Percentiles rank a stretch among this genome's conserved stretches.
Evolutionary conservation across 2,797 vertebrate species (phyloP).

Genomic region (Brotula barbata): DNA sequence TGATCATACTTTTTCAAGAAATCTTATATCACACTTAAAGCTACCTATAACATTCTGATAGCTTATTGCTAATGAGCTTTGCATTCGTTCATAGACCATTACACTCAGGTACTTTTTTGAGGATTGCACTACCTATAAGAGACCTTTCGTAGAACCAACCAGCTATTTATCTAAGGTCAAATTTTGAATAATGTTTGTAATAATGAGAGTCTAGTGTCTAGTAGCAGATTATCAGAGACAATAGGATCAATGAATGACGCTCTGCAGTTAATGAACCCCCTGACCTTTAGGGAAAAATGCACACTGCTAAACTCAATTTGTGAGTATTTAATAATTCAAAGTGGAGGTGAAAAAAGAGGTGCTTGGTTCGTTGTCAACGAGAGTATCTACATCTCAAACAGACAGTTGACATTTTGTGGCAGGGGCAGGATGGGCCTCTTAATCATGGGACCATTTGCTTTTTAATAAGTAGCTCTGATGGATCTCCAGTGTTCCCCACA

Average conservation of each 20-base stretch:
- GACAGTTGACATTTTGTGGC: slow-evolving; percentile 79
- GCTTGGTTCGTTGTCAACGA: slow-evolving; percentile 62
- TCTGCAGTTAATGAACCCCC: slow-evolving; percentile 75
- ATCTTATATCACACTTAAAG: slow-evolving; percentile 28
- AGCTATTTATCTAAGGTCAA: slow-evolving; percentile 62
- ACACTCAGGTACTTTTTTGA: background rate
- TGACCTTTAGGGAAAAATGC: slow-evolving; percentile 80
- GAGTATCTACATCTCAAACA: slow-evolving; percentile 75
- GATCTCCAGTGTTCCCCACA: slow-evolving; percentile 60
- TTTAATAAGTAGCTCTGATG: slow-evolving; percentile 78
- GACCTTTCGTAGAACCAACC: slow-evolving; percentile 10
- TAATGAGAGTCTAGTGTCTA: slow-evolving; percentile 58
- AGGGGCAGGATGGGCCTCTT: slow-evolving; percentile 67
- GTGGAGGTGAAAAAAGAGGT: slow-evolving; percentile 62
- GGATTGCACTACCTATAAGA: background rate
- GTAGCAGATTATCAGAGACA: slow-evolving; percentile 66
- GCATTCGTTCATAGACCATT: slow-evolving; percentile 28
- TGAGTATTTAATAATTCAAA: slow-evolving; percentile 85
- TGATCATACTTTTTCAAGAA: too few species aligned
- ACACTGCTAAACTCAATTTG: slow-evolving; percentile 77
- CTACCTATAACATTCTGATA: slow-evolving; percentile 29
- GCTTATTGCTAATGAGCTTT: slow-evolving; percentile 38
- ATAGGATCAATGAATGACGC: slow-evolving; percentile 72
- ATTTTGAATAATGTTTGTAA: slow-evolving; percentile 75
- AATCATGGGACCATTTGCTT: slow-evolving; percentile 68